These are phyloP conservation scores for Pachycephus smyrnensis DNA, from an alignment of 2,888 invertebrate genomes.

Conservation along the genomic window DNA sequence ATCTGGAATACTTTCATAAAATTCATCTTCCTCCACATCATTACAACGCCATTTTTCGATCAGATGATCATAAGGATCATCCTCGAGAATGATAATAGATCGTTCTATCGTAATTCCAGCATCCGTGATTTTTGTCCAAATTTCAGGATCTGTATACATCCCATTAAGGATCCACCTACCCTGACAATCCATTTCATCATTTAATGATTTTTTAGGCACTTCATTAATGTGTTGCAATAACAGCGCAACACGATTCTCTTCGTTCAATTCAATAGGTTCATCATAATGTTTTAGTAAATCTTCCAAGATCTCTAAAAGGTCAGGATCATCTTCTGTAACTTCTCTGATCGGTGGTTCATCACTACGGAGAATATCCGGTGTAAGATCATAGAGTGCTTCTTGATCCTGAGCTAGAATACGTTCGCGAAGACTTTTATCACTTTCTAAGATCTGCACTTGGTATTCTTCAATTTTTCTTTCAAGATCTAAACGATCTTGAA, in stretches of 20 bases:
- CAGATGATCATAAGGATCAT: slow-evolving; percentile 66
- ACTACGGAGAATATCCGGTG: slow-evolving; percentile 62
- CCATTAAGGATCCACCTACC: slow-evolving; percentile 75
- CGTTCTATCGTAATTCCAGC: slow-evolving; percentile 70
- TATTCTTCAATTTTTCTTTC: slow-evolving; percentile 30
- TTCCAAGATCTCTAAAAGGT: slow-evolving; percentile 63
- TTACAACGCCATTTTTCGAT: slow-evolving; percentile 41
- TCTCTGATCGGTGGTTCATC: slow-evolving; percentile 33
- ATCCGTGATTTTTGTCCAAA: slow-evolving; percentile 68
- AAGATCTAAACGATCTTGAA: slow-evolving; percentile 51
- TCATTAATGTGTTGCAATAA: slow-evolving; percentile 62
- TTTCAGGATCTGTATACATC: slow-evolving; percentile 69
- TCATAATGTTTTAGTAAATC: slow-evolving; percentile 69
- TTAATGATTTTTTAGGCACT: slow-evolving; percentile 49
- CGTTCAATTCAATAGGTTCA: slow-evolving; percentile 65
- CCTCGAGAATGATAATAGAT: slow-evolving; percentile 70
- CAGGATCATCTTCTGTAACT: slow-evolving; percentile 37
- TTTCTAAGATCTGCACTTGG: slow-evolving; percentile 49
- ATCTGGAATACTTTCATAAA: background rate
- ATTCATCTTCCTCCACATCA: background rate
- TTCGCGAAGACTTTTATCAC: slow-evolving; percentile 60
- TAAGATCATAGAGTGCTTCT: slow-evolving; percentile 58
- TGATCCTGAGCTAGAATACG: slow-evolving; percentile 41
- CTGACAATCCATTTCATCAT: slow-evolving; percentile 42
- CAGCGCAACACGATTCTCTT: slow-evolving; percentile 67